These are phyloP conservation scores for Drosophila neutralis DNA, from an alignment of 2,888 invertebrate genomes.

Conservation along the genomic window DNA sequence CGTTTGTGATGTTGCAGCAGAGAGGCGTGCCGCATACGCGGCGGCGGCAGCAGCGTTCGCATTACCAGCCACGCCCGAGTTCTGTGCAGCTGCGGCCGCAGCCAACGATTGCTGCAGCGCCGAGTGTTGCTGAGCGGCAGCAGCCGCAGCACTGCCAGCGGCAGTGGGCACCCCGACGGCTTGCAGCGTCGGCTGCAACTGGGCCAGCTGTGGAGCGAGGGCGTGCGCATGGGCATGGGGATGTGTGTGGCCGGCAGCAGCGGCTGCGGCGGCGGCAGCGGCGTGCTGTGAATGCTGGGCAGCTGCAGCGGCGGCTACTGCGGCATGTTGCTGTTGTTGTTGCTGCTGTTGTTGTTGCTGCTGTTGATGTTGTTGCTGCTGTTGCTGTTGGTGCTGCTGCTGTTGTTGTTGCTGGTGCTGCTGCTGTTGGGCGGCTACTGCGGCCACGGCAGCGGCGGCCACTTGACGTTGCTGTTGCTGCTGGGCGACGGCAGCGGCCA, in stretches of 20 bases:
- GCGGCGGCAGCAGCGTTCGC: slow-evolving; percentile 78
- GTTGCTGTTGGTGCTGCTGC: slow-evolving; percentile 72
- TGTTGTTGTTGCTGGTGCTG: slow-evolving; percentile 87
- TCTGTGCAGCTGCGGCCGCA: slow-evolving; percentile 75
- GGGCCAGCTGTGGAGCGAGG: slow-evolving; percentile 69
- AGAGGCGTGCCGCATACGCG: slow-evolving; percentile 82
- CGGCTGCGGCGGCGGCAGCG: slow-evolving; percentile 66
- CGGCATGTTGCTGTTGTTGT: slow-evolving; percentile 66
- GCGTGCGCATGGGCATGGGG: slow-evolving; percentile 69
- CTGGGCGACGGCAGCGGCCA: slow-evolving; percentile 88
- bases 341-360: slow-evolving; percentile 69
- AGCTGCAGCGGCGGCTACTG: slow-evolving; percentile 58
- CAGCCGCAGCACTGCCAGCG: slow-evolving; percentile 85
- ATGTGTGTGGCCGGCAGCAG: slow-evolving; percentile 66
- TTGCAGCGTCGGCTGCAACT: slow-evolving; percentile 65
- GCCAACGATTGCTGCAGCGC: slow-evolving; percentile 87
- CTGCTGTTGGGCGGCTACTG: slow-evolving; percentile 85
- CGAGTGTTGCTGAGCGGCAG: slow-evolving; percentile 85
- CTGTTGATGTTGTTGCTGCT: slow-evolving; percentile 73
- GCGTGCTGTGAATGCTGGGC: slow-evolving; percentile 68
- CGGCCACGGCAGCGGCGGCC: slow-evolving; percentile 87
- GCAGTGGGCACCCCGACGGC: slow-evolving; percentile 87
- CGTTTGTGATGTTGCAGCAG: slow-evolving; percentile 65
- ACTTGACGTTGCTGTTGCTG: slow-evolving; percentile 83
- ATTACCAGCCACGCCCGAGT: slow-evolving; percentile 62